phyloP scores from a whole-genome alignment of 2,888 invertebrate species.

The Nasonovia ribisnigri region DNA sequence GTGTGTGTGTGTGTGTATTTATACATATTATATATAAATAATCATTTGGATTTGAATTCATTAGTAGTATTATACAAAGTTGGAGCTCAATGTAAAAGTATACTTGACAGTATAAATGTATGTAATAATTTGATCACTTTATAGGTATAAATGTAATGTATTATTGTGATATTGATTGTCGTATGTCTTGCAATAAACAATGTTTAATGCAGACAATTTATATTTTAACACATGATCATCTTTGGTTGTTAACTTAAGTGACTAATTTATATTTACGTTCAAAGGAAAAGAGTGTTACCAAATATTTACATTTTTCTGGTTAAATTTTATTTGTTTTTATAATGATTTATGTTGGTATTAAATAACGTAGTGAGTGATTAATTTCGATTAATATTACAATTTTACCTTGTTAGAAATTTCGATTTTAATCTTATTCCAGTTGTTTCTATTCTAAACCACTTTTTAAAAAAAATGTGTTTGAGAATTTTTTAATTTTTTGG shows the following conservation, averaged over 20 bases:
- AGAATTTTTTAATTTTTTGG: background rate
- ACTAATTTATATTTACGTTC: conserved; percentile 32
- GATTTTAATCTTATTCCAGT: background rate
- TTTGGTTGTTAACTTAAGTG: conserved; percentile 34
- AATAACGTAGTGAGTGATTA: background rate
- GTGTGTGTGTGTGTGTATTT: background rate
- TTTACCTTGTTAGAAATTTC: background rate
- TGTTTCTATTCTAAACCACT: background rate
- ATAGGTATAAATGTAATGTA: background rate
- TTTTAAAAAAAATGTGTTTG: background rate
- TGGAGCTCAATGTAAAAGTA: conserved; percentile 52
- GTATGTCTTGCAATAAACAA: background rate
- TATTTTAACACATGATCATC: conserved; percentile 35
- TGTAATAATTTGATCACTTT: conserved; percentile 27
- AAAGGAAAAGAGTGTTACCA: conserved; percentile 47
- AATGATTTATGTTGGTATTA: background rate
- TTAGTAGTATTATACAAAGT: conserved; percentile 5
- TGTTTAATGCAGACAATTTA: background rate
- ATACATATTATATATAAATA: background rate
- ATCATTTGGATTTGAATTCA: conserved; percentile 3
- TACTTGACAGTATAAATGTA: conserved; percentile 5
- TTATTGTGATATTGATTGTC: background rate
- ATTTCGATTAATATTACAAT: background rate
- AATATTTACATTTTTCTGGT: conserved; percentile 39
- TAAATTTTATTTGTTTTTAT: background rate